Conservation (phyloP, 1,140 invertebrate species). For the Nixonia krombeini region DNA sequence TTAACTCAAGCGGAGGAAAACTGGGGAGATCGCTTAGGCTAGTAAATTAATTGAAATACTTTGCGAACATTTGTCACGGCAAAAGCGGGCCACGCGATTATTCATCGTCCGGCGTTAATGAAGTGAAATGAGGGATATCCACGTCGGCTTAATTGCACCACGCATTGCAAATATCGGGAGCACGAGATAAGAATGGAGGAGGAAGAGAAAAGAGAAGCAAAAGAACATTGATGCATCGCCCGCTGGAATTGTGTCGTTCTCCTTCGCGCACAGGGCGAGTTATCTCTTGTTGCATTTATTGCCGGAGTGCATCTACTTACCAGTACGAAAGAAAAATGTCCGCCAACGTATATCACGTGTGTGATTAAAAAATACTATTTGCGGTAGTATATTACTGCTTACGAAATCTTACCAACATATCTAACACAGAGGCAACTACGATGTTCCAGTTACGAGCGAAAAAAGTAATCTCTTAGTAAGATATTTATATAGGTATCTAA, state of each 20-base stretch:
- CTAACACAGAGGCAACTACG: too few relatives aligned
- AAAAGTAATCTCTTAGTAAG: too few relatives aligned
- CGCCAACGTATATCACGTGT: not conserved
- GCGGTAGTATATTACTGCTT: too few relatives aligned
- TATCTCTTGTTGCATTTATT: conserved; percentile 21
- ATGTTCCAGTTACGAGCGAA: too few relatives aligned
- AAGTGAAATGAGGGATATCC: conserved; percentile 39
- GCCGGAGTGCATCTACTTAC: conserved; percentile 14
- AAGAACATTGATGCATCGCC: conserved; percentile 20
- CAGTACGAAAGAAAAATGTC: conserved; percentile 7
- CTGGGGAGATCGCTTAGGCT: conserved; percentile 15
- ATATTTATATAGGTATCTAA: too few relatives aligned
- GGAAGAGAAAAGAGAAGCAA: conserved; percentile 7
- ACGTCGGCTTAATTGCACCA: conserved; percentile 35
- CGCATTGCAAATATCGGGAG: conserved; percentile 22
- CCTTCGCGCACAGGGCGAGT: conserved; percentile 6
- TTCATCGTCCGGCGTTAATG: conserved; percentile 28
- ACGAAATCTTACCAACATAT: too few relatives aligned
- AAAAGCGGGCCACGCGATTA: conserved; percentile 28
- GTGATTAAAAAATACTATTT: too few relatives aligned
- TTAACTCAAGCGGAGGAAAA: conserved; percentile 1
- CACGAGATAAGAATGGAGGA: conserved; percentile 10
- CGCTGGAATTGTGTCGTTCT: conserved; percentile 16
- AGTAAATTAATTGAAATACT: conserved; percentile 43
- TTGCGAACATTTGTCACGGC: conserved; percentile 30